phyloP scores from a whole-genome alignment of 2,113 vertebrate species.

The Tretioscincus oriximinensis region DNA sequence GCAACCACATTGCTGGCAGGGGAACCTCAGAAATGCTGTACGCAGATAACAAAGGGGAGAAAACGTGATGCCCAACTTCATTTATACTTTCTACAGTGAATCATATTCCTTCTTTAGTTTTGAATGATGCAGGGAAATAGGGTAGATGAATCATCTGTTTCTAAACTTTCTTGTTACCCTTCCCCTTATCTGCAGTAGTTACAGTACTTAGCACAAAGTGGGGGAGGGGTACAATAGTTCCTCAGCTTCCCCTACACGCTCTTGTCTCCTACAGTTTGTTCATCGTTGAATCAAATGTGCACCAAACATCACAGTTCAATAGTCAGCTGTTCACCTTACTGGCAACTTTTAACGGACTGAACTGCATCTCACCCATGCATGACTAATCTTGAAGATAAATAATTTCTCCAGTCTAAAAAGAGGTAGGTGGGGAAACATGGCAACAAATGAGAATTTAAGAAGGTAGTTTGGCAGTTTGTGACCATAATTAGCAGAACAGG shows the following conservation, averaged over 20 bases:
- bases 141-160: conserved; percentile 72
- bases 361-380: conserved; percentile 46
- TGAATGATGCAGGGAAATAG: conserved; percentile 40
- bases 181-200: conserved; percentile 9
- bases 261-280: background rate
- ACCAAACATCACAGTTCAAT: conserved; percentile 59
- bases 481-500: conserved; percentile 28
- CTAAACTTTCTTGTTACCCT: conserved; percentile 54
- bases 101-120: conserved; percentile 60
- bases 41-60: conserved; percentile 46
- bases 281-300: rapidly evolving
- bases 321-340: conserved; percentile 67
- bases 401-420: conserved; percentile 51
- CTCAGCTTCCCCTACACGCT: background rate
- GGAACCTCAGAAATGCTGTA: conserved; percentile 64
- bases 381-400: conserved; percentile 70
- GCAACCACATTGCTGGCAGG: conserved; percentile 69
- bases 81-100: conserved; percentile 71
- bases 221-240: background rate
- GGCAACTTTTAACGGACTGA: conserved; percentile 56
- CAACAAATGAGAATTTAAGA: conserved; percentile 36
- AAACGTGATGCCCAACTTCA: conserved; percentile 60
- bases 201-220: background rate
- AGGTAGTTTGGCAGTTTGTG: conserved; percentile 29
- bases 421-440: conserved; percentile 60